phyloP scores from a whole-genome alignment of 2,113 vertebrate species.

The human (Homo sapiens) region GRCh38 chr16:81914001-81914500 shows the following conservation, averaged over 20 bases:
- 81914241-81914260: not conserved
- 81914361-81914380: not conserved
- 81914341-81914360: too few species aligned
- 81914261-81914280: too few species aligned
- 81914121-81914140: not conserved
- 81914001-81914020: not conserved
- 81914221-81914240: too few species aligned
- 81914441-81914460: not conserved
- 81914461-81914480: not conserved
- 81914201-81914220: not conserved
- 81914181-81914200: not conserved
- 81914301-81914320: rapidly evolving
- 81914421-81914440: not conserved
- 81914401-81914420: not conserved
- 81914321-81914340: not conserved
- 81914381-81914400: not conserved
- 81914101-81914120: rapidly evolving
- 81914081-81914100: not conserved
- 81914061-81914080: too few species aligned
- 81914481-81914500: not conserved
- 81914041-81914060: rapidly evolving
- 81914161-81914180: rapidly evolving
- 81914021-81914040: not conserved
- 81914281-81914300: not conserved
- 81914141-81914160: not conserved